Base-by-base conservation (phyloP, 2,888 invertebrate species). In the Cremastinae sp. region DNA sequence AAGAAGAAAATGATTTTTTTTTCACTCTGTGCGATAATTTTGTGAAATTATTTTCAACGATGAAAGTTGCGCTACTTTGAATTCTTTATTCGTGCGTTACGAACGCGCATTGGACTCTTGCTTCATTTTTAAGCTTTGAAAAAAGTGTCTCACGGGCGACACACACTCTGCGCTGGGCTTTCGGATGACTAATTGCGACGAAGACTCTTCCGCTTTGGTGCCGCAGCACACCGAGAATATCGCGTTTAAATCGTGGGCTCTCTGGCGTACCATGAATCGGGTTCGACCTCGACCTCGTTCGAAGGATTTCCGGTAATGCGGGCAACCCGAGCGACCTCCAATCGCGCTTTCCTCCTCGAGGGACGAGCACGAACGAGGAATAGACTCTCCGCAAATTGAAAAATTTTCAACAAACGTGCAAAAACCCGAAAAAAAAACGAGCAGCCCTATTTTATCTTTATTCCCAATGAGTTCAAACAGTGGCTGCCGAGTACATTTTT, bases 271-370 rank as follows among this genome's bases (percentile, higher is more conserved):
- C 65, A 59, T 64, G 71, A 78, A 51, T 62, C 62, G 45, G 45
- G 61, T 68, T 74, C 76, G 79, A 79, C 78, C 78, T 79, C 79
- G 79, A 79, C 79, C 78, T 76, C 79, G 69, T 78, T 75, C 72
- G 65, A 77, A 77, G 76, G 69, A 77, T 77, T 77, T 77, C 76
- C 65, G 76, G 76, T 36, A 69, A 73, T 49, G 65, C 65, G 76
- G 58, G 59, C 53, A 65, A 41, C 56, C 28, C 62, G 49, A 56
- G 61, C 73, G 76, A 77, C 76, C 76, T 77, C 76, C 59, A 77
- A 70, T 73, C 61, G 64, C 59, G 36, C 28, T 54, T n/a, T 65
- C 47, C 41, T 64, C 65, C 69, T 61, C 76, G 53, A 41, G 73
- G 73, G 69, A 73, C 10, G 73, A 61, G 41, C 18, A 54, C 43